A percentile compares a stretch with the other conserved stretches of the same genome.
Evolutionary conservation across 2,888 invertebrate genomes (phyloP).

Genomic region (Ferrisia virgata): DNA sequence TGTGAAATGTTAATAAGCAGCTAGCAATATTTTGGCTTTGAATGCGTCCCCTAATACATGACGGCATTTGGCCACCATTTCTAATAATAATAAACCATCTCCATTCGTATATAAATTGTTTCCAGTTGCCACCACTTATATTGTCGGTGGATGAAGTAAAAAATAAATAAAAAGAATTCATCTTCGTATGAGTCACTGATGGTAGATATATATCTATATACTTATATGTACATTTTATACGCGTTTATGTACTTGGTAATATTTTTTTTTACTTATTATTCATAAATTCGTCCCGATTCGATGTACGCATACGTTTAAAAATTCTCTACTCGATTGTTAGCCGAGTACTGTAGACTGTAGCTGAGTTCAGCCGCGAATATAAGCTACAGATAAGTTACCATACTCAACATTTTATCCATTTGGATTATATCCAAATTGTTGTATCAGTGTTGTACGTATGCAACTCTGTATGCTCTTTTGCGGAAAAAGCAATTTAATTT

Average conservation of each 20-base stretch:
- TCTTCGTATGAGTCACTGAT: background rate
- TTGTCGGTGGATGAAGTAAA: background rate
- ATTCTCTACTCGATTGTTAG: background rate
- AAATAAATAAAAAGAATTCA: background rate
- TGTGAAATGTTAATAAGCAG: background rate
- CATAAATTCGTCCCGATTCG: background rate
- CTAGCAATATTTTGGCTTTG: background rate
- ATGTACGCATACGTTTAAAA: background rate
- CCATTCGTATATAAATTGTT: background rate
- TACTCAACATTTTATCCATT: constrained; percentile 26
- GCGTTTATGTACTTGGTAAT: too few relatives aligned
- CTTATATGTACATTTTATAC: too few relatives aligned
- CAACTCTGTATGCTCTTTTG: background rate
- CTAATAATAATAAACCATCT: background rate
- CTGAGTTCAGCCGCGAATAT: background rate
- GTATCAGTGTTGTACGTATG: background rate
- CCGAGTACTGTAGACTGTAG: too few relatives aligned
- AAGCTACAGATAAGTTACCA: constrained; percentile 1
- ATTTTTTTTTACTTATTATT: background rate
- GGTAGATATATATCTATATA: too few relatives aligned
- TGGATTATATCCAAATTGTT: constrained; percentile 22
- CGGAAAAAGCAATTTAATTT: constrained; percentile 17
- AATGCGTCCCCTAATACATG: background rate
- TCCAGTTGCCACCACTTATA: background rate
- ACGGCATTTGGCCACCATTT: background rate